phyloP scores from a whole-genome alignment of 1,140 invertebrate species.

The Eumeta japonica region DNA sequence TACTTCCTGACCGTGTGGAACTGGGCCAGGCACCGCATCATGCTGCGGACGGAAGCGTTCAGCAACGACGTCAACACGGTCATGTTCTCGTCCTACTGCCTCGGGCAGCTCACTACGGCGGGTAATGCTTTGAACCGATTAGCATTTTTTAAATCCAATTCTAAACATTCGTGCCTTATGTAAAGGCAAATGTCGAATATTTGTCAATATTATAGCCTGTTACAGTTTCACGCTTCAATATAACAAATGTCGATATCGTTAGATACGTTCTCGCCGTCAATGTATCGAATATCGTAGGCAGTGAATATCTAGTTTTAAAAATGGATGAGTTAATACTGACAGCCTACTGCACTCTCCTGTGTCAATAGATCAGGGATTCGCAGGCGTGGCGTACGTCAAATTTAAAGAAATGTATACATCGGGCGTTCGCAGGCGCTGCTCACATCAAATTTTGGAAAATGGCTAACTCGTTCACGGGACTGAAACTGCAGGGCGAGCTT shows the following conservation, averaged over 20 bases:
- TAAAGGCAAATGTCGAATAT: no score
- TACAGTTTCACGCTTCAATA: no score
- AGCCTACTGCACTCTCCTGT: no score
- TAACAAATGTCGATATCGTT: no score
- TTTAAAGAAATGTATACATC: neutral
- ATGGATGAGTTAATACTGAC: no score
- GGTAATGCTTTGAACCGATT: conserved; percentile 52
- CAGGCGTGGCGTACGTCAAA: neutral
- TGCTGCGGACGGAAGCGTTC: conserved; percentile 77
- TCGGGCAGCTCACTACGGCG: conserved; percentile 73
- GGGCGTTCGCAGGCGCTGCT: conserved; percentile 49
- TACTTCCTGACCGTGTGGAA: conserved; percentile 85
- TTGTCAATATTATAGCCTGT: no score
- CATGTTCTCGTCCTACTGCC: conserved; percentile 76
- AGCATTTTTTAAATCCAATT: no score
- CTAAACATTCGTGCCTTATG: no score
- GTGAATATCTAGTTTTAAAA: no score
- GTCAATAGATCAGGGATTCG: no score
- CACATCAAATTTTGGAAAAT: conserved; percentile 96
- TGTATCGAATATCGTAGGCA: no score
- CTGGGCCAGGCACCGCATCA: conserved; percentile 73
- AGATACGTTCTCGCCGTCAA: no score
- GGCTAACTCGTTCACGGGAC: conserved; percentile 82
- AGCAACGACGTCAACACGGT: conserved; percentile 75
- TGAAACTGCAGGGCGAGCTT: conserved; percentile 82